Percentiles rank a stretch among this genome's conserved stretches.
Evolutionary conservation across 2,113 vertebrate species (phyloP).

Genomic region (Lanius collurio): DNA sequence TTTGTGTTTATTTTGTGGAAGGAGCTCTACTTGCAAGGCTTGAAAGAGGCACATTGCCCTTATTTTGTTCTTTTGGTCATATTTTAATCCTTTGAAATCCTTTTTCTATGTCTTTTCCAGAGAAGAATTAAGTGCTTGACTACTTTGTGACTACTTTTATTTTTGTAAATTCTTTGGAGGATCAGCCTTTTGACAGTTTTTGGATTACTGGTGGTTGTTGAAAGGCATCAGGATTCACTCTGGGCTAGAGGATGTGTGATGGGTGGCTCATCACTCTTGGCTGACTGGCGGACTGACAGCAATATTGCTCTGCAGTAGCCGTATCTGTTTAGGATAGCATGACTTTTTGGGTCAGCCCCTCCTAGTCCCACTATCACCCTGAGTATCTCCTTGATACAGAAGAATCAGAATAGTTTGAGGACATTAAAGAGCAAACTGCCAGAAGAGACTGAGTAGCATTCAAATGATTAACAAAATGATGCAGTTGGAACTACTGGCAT

Average conservation of each 20-base stretch:
- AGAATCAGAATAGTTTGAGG: neutral
- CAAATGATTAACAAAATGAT: neutral
- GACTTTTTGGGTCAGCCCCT: neutral
- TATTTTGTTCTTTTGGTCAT: neutral
- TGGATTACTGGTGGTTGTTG: neutral
- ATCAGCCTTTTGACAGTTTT: neutral
- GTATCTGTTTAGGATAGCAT: neutral
- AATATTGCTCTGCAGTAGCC: neutral
- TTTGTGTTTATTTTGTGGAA: neutral
- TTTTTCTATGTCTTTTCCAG: neutral
- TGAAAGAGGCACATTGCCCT: neutral
- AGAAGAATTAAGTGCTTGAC: neutral
- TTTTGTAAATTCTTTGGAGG: neutral
- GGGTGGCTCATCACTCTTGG: neutral
- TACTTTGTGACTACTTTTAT: neutral
- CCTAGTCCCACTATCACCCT: neutral
- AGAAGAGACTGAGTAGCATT: neutral
- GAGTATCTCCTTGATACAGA: neutral
- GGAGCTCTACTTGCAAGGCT: neutral
- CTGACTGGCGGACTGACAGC: neutral
- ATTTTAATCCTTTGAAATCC: conserved; percentile 10
- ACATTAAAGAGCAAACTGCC: neutral
- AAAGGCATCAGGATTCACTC: neutral
- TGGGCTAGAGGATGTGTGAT: neutral
- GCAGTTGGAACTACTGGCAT: neutral